These are phyloP conservation scores for Philaethria dido DNA, from an alignment of 2,888 invertebrate species.

Conservation along the genomic window DNA sequence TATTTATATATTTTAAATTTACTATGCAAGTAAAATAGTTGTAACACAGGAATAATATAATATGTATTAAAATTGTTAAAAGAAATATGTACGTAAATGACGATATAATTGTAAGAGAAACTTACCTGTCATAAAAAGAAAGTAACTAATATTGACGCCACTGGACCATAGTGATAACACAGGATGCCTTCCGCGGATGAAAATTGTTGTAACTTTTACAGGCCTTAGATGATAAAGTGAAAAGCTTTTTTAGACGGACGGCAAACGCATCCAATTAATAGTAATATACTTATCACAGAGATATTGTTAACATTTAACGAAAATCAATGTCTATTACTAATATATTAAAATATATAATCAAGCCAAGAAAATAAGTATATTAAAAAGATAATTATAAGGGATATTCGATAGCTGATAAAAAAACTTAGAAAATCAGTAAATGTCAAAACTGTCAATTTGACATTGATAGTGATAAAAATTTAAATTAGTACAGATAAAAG, in stretches of 20 bases:
- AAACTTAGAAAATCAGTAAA: conserved; percentile 33
- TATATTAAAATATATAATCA: background rate
- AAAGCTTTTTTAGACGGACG: conserved; percentile 27
- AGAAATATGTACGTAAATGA: background rate
- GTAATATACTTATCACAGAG: conserved; percentile 16
- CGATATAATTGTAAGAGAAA: conserved; percentile 37
- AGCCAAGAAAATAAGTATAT: background rate
- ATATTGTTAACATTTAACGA: conserved; percentile 2
- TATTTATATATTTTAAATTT: no score
- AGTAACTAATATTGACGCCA: conserved; percentile 41
- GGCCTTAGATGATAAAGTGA: conserved; percentile 28
- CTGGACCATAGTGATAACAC: conserved; percentile 34
- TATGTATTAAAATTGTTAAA: background rate
- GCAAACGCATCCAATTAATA: conserved; percentile 27
- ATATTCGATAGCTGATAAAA: conserved; percentile 24
- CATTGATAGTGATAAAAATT: conserved; percentile 11
- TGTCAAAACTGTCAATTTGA: conserved; percentile 29
- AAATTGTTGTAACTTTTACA: conserved; percentile 25
- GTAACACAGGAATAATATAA: background rate
- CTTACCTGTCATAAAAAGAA: conserved; percentile 64
- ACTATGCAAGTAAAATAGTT: no score
- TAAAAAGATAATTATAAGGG: conserved; percentile 19
- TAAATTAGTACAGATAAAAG: no score
- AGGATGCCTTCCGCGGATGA: conserved; percentile 24
- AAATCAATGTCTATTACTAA: background rate